Evolutionary conservation across 2,113 vertebrate genomes (phyloP).

Genomic region (Petaurus breviceps): DNA sequence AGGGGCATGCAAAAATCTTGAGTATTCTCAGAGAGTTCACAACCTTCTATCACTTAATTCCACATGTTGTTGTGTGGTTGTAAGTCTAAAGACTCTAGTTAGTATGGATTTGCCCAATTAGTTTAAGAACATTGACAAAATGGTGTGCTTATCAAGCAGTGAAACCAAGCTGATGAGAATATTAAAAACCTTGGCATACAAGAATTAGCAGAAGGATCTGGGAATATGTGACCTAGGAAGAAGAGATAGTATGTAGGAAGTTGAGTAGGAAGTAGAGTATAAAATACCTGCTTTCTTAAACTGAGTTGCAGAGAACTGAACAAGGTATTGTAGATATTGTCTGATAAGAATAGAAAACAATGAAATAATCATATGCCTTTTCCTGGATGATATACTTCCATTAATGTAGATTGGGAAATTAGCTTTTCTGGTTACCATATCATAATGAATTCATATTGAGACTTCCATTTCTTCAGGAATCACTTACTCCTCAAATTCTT

Average conservation of each 20-base stretch:
- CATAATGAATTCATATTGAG: too few relatives aligned
- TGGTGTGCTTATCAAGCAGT: neutral
- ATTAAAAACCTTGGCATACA: neutral
- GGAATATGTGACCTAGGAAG: neutral
- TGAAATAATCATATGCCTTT: neutral
- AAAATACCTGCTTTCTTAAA: neutral
- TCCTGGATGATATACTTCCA: neutral
- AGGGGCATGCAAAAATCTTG: too few relatives aligned
- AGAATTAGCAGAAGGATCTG: neutral
- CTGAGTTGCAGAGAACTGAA: neutral
- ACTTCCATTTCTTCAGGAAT: neutral
- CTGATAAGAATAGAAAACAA: neutral
- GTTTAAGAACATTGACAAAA: neutral
- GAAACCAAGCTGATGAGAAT: neutral
- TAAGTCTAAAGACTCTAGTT: neutral
- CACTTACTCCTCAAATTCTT: neutral
- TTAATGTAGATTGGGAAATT: neutral
- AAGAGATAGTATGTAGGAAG: rapidly evolving
- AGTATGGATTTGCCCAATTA: neutral
- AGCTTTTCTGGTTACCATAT: neutral
- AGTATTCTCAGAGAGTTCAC: too few relatives aligned
- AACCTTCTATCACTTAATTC: too few relatives aligned
- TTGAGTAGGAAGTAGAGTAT: neutral
- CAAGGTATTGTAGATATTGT: neutral
- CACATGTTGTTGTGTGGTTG: too few relatives aligned